Base-by-base conservation (phyloP, 2,888 invertebrate species). In the Charanyca ferruginea region DNA sequence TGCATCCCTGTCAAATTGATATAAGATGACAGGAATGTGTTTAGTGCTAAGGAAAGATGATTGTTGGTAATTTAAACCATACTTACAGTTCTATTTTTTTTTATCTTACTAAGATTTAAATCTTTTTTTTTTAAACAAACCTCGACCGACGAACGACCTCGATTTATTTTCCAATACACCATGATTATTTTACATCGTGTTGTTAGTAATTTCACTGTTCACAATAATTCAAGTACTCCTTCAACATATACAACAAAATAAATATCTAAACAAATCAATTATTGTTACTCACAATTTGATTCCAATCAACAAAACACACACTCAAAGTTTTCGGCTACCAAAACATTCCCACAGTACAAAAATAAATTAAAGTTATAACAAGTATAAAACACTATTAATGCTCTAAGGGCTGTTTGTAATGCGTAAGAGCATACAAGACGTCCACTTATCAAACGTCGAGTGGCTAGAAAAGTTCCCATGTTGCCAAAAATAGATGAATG, bases 401-500 rank as follows among this genome's bases (percentile, higher is more conserved):
- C 55, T 79, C 66, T 66, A 80, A 83, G 82, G 73, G 79, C 62
- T 54, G 74, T 73, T 81, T 73, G 66, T 79, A 78, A 66, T 69
- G 73, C 73, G 53, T 48, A 66, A 60, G 76, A 67, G 68, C 70
- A 32, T 67, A 71, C 72, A 72, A 73, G 71, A 72, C 65, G 57
- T 58, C 74, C 83, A 81, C 81, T 81, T 79, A 77, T 72, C 68
- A 65, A 68, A 48, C 61, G 28, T 84, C 72, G 74, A 88, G 88
- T 87, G 87, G 80, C 72, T 82, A 74, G 79, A 73, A 63, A 80
- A 79, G 75, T 87, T 88, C 88, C 83, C 88, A 88, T 84, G 88
- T 83, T 80, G 80, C 77, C 80, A 70, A 81, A 87, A 88, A 88
- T 88, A 88, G 85, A 81, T 57, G 65, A 71, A 79, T 67, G 58